These are phyloP conservation scores for Tachina lurida DNA, from an alignment of 2,888 invertebrate species.

Conservation along the genomic window DNA sequence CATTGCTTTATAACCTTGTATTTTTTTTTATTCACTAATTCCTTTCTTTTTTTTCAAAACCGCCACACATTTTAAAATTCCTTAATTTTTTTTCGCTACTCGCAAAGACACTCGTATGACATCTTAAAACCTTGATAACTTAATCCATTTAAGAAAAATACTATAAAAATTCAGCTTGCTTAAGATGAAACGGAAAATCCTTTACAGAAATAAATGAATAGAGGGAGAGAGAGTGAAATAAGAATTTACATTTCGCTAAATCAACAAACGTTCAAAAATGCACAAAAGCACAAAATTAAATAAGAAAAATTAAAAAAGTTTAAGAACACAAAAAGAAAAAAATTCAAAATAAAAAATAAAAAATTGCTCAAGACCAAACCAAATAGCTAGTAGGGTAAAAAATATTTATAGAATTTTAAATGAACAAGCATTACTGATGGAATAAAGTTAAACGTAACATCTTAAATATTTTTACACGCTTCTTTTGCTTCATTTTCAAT, in stretches of 20 bases:
- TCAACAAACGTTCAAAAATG: conserved; percentile 73
- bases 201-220: conserved; percentile 9
- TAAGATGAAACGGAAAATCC: conserved; percentile 14
- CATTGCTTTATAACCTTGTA: neutral
- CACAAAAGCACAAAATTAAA: conserved; percentile 81
- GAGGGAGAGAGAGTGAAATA: conserved; percentile 3
- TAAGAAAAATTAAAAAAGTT: conserved; percentile 77
- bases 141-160: conserved; percentile 65
- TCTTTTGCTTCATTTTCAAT: conserved; percentile 80
- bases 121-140: conserved; percentile 62
- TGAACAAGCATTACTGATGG: conserved; percentile 60
- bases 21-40: neutral
- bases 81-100: conserved; percentile 20
- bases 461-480: conserved; percentile 74
- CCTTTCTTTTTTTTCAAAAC: conserved; percentile 14
- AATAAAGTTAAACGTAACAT: conserved; percentile 55
- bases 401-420: conserved; percentile 64
- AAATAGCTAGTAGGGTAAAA: conserved; percentile 32
- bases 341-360: conserved; percentile 17
- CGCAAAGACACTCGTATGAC: neutral
- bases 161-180: conserved; percentile 43
- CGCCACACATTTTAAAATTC: conserved; percentile 37
- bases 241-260: conserved; percentile 70
- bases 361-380: conserved; percentile 51
- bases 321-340: conserved; percentile 73